Base-by-base conservation (phyloP, 2,113 vertebrate genomes). In the Papio anubis region DNA sequence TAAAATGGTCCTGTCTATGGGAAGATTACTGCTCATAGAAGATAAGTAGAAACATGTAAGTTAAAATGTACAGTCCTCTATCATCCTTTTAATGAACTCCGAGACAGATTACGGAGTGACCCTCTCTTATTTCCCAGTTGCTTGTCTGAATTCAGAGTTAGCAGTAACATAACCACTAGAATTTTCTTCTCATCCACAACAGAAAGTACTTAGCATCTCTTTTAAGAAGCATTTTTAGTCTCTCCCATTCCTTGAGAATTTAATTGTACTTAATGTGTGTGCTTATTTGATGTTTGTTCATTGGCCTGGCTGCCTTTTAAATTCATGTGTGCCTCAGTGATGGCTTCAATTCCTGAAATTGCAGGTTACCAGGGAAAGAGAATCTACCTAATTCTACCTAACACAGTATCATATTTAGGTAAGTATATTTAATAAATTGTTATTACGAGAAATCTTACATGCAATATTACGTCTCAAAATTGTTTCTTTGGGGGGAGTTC, bases 81-180 rank as follows among this genome's bases (percentile, higher is more conserved):
- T 88, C 50, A 16, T 48, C 48, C 21, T 38, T 88, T 92, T 88
- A 76, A 88, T 94, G 75, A 97, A 85, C 72, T 92, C 84, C 50
- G 43, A 93, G 57, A 52, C 59, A 76, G 80, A 83, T 84, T 70
- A 83, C 30, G 59, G 64, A 76, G 43, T 61, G 82, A 81, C 68
- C 20, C 23, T 25, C 50, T 50, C 66, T 88, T 16, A 0, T 43
- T 73, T 84, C 9, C 48, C 72, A 38, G 0, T 52, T 94, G 72
- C 72, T 57, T 21, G 18, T 80, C 76, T 68, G 50, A 96, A 23
- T 45, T 80, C 78, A 61, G 48, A 83, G 40, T 86, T 43, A 43
- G 55, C 10, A 50, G 85, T 70, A 38, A 57, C 17, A 25, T 16
- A 10, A 27, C 10, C 14, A 25, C 30, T 82, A 18, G 45, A 38